Evolutionary conservation across 2,113 vertebrate species (phyloP).

Genomic region (Campylorhamphus procurvoides): DNA sequence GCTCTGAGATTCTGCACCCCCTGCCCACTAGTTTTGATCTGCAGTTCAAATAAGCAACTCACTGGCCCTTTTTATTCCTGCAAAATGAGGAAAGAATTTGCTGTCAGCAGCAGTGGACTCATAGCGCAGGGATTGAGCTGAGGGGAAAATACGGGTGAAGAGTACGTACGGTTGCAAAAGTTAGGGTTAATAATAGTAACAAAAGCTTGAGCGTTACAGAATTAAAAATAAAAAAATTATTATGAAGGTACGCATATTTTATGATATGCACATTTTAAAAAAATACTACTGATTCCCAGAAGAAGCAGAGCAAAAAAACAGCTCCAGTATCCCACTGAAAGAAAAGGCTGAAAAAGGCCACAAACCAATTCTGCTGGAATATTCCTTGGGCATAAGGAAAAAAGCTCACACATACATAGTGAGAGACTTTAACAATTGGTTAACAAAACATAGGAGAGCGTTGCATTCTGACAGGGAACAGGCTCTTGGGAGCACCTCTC

Average conservation of each 20-base stretch:
- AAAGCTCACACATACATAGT: fast-evolving
- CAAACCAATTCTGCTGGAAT: not conserved
- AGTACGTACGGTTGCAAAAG: not conserved
- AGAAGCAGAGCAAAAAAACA: not conserved
- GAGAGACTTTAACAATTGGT: not conserved
- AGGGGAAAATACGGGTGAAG: not conserved
- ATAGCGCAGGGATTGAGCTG: too few species aligned
- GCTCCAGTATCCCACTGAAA: not conserved
- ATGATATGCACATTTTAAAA: not conserved
- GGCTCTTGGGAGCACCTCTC: not conserved
- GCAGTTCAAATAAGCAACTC: not conserved
- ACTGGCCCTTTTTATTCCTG: not conserved
- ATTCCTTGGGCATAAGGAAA: not conserved
- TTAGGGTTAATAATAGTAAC: not conserved
- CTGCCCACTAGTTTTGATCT: not conserved
- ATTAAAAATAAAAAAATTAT: not conserved
- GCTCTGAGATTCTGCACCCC: not conserved
- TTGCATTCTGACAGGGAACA: not conserved
- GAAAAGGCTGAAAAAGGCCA: not conserved
- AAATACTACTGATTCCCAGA: not conserved
- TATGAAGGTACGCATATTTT: not conserved
- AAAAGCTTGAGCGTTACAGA: not conserved
- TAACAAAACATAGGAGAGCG: not conserved
- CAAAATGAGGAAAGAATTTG: not conserved
- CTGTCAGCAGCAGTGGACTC: not conserved